Percentiles rank a stretch among this genome's conserved stretches.
Evolutionary conservation across 2,888 invertebrate genomes (phyloP).

Genomic region (Candidula unifasciata): DNA sequence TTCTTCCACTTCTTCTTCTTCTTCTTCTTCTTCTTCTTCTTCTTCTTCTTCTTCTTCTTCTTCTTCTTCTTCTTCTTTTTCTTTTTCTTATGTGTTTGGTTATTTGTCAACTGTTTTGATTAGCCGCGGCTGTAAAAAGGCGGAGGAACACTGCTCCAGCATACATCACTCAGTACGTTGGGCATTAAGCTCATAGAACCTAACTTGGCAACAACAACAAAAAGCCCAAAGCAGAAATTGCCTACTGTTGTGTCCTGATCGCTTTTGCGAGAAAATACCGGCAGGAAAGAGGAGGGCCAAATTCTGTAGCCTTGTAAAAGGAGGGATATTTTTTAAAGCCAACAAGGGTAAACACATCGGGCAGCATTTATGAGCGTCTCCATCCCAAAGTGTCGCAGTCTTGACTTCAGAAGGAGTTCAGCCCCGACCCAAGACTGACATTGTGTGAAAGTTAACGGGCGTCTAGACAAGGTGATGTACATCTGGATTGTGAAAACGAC

Average conservation of each 20-base stretch:
- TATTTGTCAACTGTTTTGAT: too few relatives aligned
- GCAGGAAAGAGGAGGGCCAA: not conserved
- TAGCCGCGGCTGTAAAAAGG: too few relatives aligned
- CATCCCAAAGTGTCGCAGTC: not conserved
- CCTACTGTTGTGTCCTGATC: not conserved
- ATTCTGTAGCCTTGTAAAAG: not conserved
- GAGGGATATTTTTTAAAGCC: not conserved
- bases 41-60: constrained; percentile 19
- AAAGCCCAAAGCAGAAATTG: not conserved
- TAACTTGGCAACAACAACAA: too few relatives aligned
- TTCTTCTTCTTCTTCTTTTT: constrained; percentile 23
- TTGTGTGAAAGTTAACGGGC: too few relatives aligned
- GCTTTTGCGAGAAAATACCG: not conserved
- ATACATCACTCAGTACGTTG: too few relatives aligned
- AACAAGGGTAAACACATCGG: not conserved
- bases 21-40: not conserved
- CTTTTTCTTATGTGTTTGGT: too few relatives aligned
- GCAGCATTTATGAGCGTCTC: not conserved
- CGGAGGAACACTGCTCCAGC: too few relatives aligned
- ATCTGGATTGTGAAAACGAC: too few relatives aligned
- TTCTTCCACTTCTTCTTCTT: constrained; percentile 5
- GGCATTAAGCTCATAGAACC: not conserved
- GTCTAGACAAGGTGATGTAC: too few relatives aligned
- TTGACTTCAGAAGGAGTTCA: too few relatives aligned
- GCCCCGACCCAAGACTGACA: too few relatives aligned